Percentiles rank a stretch among this genome's conserved stretches.
Conservation (phyloP, 2,113 vertebrate species). For the Takifugu flavidus region DNA sequence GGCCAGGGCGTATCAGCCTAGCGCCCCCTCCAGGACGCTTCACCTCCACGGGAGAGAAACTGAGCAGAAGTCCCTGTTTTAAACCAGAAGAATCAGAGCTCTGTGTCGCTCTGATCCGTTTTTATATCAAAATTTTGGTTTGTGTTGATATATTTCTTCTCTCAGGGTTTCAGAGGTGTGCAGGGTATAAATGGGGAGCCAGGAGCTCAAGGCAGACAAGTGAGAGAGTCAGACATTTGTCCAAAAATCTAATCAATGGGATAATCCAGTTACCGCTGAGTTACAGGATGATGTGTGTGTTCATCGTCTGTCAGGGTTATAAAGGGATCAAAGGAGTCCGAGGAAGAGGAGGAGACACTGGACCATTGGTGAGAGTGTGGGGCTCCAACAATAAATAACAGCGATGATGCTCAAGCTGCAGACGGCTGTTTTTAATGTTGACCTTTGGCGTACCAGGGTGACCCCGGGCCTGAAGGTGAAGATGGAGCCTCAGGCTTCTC, state of each 20-base stretch:
- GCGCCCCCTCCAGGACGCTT: too few species aligned
- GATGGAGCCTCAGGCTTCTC: constrained; percentile 75
- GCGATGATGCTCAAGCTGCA: neutral
- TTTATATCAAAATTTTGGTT: too few species aligned
- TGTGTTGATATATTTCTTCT: neutral
- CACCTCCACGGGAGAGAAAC: too few species aligned
- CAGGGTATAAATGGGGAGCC: constrained; percentile 69
- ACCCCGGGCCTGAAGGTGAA: constrained; percentile 64
- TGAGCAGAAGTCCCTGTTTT: too few species aligned
- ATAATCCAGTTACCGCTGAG: neutral
- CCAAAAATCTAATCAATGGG: too few species aligned
- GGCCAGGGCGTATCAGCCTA: too few species aligned
- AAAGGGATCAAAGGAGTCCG: constrained; percentile 77
- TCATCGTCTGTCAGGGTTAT: constrained; percentile 67
- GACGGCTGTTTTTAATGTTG: constrained; percentile 19
- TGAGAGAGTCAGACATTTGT: constrained; percentile 24
- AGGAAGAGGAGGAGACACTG: constrained; percentile 73
- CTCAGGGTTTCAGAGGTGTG: constrained; percentile 72
- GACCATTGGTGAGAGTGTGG: constrained; percentile 66
- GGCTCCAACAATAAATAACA: neutral
- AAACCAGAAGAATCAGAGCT: too few species aligned
- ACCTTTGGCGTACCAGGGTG: constrained; percentile 54
- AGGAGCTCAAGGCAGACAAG: constrained; percentile 76
- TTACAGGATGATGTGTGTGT: neutral
- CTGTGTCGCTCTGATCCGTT: too few species aligned